Evolutionary conservation across 2,113 vertebrate genomes (phyloP), one percentile per base, ranked within the genome.

Genomic region (Sardina pilchardus): DNA sequence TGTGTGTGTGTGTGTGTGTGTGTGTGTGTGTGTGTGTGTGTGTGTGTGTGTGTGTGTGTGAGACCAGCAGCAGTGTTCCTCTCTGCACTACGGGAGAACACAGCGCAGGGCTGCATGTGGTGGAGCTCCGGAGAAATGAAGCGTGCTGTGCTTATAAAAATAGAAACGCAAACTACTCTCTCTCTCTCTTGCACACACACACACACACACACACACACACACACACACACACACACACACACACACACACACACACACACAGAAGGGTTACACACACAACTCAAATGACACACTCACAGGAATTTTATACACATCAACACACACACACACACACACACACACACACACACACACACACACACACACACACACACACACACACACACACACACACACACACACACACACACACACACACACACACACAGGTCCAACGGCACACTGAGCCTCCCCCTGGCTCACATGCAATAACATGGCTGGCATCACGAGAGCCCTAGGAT

Each of bases 201-300:
- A 26, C 8, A 26, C 59, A 63, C 59, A 63, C 59, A 63, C 21
- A 6, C 21, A 63, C 59, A 63, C 59, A 63, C 59, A 63, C 59
- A 63, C 59, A 63, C 59, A 63, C 59, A 63, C 59, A 63, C 59
- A 63, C 59, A 63, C 59, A 63, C 59, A 63, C 21, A 63, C 59
- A 63, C 59, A n/a, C 59, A 63, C 59, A 63, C 59, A 63, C 59
- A 63, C 59, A 63, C 59, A 63, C 59, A 63, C 59, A 26, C 59
- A 59, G 4, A 59, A 5, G 14, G 16, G 19, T 21, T 63, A 6
- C 6, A n/a, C 1, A 71, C n/a, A 34, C n/a, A 53, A 53, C 50
- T 14, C 4, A 30, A 26, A 71, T 34, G 8, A 71, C 63, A 71
- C 63, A 71, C 26, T 10, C 59, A 67, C 1, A 26, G 16, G 14